These are phyloP conservation scores for Rhagonycha lutea DNA, from an alignment of 2,888 invertebrate genomes.

Conservation along the genomic window DNA sequence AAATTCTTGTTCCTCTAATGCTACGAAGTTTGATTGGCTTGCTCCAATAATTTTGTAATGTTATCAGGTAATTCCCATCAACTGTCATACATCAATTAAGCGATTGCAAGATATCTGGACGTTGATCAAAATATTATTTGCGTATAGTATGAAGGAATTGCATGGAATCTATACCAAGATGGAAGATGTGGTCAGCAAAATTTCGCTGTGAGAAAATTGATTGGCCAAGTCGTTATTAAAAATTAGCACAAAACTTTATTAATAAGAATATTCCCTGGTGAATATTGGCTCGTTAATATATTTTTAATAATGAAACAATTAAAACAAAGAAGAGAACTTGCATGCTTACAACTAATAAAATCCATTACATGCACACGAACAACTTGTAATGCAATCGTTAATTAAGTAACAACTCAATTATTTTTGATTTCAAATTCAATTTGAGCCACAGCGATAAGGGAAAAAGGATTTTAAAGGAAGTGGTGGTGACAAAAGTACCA, in stretches of 20 bases:
- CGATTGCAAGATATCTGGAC: not conserved
- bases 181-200: not conserved
- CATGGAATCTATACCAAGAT: not conserved
- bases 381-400: not conserved
- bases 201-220: not conserved
- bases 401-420: not conserved
- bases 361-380: not conserved
- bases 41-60: not conserved
- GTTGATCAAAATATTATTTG: not conserved
- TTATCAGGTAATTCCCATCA: not conserved
- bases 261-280: not conserved
- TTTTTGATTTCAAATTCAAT: not conserved
- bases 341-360: not conserved
- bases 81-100: not conserved
- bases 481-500: not conserved
- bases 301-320: not conserved
- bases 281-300: not conserved
- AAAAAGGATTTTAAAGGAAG: not conserved
- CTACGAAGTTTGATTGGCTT: not conserved
- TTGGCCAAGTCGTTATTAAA: not conserved
- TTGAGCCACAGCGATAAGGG: not conserved
- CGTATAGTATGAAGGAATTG: not conserved
- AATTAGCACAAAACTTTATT: not conserved
- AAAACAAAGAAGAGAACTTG: not conserved
- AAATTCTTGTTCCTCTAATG: not conserved